Evolutionary conservation across 2,888 invertebrate genomes (phyloP), one percentile per base, ranked within the genome.

Genomic region (Argyresthia goedartella): DNA sequence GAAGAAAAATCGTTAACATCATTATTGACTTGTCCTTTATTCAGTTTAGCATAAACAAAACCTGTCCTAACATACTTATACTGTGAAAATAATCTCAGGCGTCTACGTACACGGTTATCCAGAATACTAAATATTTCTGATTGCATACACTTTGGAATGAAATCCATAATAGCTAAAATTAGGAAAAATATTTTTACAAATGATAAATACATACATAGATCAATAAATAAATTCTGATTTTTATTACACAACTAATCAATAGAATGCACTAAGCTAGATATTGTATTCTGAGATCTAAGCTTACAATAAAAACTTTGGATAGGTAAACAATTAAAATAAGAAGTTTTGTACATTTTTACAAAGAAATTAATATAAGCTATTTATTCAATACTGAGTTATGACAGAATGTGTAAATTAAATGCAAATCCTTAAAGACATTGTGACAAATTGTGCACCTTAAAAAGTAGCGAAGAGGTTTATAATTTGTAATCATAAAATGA

Each of bases 281-380:
- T 74, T 78, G 73, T 75, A 60, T n/a, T 74, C 70, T 85, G 86
- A 86, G 86, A 85, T 86, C 86, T 85, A 81, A 77, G 66, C 84
- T 85, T 85, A 84, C 66, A 78, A 77, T 80, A 81, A 73, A 66
- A 84, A 82, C 85, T 86, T 86, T 85, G 86, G 85, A 85, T 82
- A 76, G 9, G n/a, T n/a, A n/a, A 14, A 75, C 52, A 50, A 53
- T 46, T 45, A 73, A 78, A 78, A 80, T 75, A 81, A 70, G 71
- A 73, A 76, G 63, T 71, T 79, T 81, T 85, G 76, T 84, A 84
- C 84, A 84, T 82, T 84, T 85, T 73, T 84, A 84, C 82, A 84
- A 76, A 67, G 75, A 77, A 76, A 49, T 42, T 48, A 47, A 43
- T 13, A 14, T 25, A 65, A 59, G 61, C 57, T 58, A 60, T 63